Conservation (phyloP, 2,797 vertebrate species). For the Fistularia commersonii region DNA sequence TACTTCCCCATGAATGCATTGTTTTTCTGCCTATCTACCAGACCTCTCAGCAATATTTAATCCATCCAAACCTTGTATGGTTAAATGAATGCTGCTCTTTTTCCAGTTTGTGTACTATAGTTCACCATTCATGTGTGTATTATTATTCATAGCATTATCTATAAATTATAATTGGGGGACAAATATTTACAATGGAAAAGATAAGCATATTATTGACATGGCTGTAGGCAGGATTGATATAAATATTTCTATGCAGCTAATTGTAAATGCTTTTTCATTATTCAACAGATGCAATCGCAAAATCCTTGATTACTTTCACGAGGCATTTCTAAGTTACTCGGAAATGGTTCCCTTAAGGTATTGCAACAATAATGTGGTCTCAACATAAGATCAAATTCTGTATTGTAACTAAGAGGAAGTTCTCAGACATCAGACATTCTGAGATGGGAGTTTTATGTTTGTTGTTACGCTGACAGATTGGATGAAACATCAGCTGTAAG, state of each 20-base stretch:
- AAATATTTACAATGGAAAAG: constrained; percentile 6
- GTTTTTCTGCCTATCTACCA: too few relatives aligned
- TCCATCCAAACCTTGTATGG: too few relatives aligned
- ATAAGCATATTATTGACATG: constrained; percentile 56
- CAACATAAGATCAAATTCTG: constrained; percentile 53
- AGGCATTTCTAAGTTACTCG: constrained; percentile 6
- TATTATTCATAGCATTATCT: too few relatives aligned
- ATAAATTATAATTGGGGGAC: too few relatives aligned
- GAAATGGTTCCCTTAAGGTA: constrained; percentile 15
- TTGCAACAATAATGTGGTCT: constrained; percentile 12
- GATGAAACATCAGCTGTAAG: constrained; percentile 53
- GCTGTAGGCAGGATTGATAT: constrained; percentile 53
- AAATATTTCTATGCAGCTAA: constrained; percentile 60
- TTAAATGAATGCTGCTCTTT: too few relatives aligned
- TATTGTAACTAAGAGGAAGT: constrained; percentile 34
- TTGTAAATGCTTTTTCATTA: constrained; percentile 20
- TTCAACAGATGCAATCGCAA: constrained; percentile 15
- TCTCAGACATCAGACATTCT: constrained; percentile 46
- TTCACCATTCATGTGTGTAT: too few relatives aligned
- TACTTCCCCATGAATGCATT: too few relatives aligned
- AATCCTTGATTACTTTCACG: constrained; percentile 8
- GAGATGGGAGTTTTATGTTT: constrained; percentile 47
- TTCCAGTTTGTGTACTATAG: too few relatives aligned
- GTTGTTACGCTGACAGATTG: constrained; percentile 48
- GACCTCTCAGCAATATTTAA: too few relatives aligned